Percentiles rank a stretch among this genome's conserved stretches.
phyloP scores from a whole-genome alignment of 2,113 vertebrate genomes.

The Thamnophis sirtalis region DNA sequence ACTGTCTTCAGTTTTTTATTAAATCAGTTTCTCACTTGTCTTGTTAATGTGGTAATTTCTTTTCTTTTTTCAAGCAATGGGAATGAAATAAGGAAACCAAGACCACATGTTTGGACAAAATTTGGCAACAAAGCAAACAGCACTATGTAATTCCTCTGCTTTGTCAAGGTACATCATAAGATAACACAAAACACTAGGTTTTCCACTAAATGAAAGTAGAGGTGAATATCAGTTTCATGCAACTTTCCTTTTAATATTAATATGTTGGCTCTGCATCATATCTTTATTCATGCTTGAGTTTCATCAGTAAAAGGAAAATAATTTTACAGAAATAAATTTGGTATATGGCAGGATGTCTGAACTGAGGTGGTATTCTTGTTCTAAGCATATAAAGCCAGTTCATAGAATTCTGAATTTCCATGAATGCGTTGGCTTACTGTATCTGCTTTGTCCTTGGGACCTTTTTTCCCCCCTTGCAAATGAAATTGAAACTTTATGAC shows the following conservation, averaged over 20 bases:
- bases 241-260: conserved; percentile 27
- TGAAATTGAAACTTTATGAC: background rate
- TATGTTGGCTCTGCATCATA: conserved; percentile 20
- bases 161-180: background rate
- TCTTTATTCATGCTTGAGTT: conserved; percentile 23
- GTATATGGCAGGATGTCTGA: background rate
- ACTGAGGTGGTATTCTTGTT: background rate
- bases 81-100: conserved; percentile 16
- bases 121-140: background rate
- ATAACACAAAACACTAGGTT: conserved; percentile 1
- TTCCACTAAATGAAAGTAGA: conserved; percentile 22
- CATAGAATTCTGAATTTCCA: background rate
- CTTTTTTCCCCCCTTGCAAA: background rate
- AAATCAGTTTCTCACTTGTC: background rate
- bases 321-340: background rate
- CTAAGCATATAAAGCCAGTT: background rate
- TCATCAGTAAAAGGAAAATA: conserved; percentile 19
- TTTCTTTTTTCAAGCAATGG: background rate
- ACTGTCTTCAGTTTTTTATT: background rate
- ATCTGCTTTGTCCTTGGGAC: background rate
- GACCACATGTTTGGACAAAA: background rate
- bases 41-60: background rate
- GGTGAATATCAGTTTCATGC: conserved; percentile 19
- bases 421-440: background rate
- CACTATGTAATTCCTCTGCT: background rate